Base-by-base conservation (phyloP, 1,140 invertebrate genomes). In the Metopolophium dirhodum region DNA sequence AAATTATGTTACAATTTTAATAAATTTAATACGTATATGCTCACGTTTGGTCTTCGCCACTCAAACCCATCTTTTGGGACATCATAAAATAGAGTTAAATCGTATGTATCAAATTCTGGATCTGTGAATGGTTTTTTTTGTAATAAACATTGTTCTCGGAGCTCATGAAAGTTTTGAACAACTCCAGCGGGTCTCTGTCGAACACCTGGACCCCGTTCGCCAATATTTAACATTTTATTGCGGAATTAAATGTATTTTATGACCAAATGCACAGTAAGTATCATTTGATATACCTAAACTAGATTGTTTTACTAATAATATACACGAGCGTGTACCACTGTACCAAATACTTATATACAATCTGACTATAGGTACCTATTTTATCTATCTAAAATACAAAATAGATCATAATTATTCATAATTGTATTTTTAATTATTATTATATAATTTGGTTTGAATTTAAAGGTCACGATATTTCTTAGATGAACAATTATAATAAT, bases 61-160 rank as follows among this genome's bases (percentile, higher is more conserved):
- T 98, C 97, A 94, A 98, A 97, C 57, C 96, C 96, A 35, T 94
- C 97, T 96, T 94, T 97, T 97, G 30, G 97, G 96, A 41, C 96
- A 95, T 94, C 18, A 20, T 20, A 20, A 51, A 18, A 98, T n/a
- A 99, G 95, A 11, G 97, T 98, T 51, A 97, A 96, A 95, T 98
- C 97, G 14, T 95, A 95, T 0, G 98, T 97, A 0, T 97, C 97
- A 95, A 99, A 99, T 95, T 98, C 97, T 0, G 97, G 97, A 95
- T 99, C 98, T 95, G 99, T 98, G 94, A 98, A 99, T 7, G 99
- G 96, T 0, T 95, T 95, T 2, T 98, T 97, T 14, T 96, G 96
- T 22, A 95, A 94, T 7, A 98, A 94, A 95, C 97, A 98, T 93
- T 97, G 95, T 90, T 97, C 96, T 18, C 97, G 96, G 3, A 98